These are phyloP conservation scores for Silurus aristotelis DNA, from an alignment of 2,797 vertebrate genomes.

Conservation along the genomic window DNA sequence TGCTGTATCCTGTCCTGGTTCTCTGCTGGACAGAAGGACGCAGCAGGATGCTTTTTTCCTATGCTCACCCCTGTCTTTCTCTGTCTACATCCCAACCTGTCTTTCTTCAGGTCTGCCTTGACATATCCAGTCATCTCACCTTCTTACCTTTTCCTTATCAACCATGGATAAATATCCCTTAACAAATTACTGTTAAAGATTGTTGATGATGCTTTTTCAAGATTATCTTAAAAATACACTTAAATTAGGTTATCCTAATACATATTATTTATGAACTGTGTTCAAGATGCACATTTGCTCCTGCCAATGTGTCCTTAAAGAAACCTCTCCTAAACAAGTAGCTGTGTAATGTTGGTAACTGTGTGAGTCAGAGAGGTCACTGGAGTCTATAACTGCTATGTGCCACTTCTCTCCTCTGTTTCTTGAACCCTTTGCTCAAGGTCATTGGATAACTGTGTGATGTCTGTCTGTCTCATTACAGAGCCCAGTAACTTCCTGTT, in stretches of 20 bases:
- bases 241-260: background rate
- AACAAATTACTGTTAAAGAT: too few relatives aligned
- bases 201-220: background rate
- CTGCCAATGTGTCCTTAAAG: background rate
- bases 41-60: constrained; percentile 47
- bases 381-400: constrained; percentile 25
- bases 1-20: constrained; percentile 43
- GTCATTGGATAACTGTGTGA: constrained; percentile 13
- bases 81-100: constrained; percentile 46
- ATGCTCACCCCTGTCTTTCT: constrained; percentile 21
- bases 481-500: constrained; percentile 29
- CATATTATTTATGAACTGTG: background rate
- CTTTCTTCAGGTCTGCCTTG: constrained; percentile 35
- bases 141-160: constrained; percentile 28
- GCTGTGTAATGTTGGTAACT: background rate
- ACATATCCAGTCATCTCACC: constrained; percentile 46
- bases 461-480: constrained; percentile 3
- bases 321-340: background rate
- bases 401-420: constrained; percentile 36
- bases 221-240: background rate
- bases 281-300: background rate
- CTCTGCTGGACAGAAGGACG: constrained; percentile 45
- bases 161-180: background rate
- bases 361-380: constrained; percentile 29
- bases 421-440: constrained; percentile 31